phyloP scores from a whole-genome alignment of 2,888 invertebrate species.

The Volucella inanis region DNA sequence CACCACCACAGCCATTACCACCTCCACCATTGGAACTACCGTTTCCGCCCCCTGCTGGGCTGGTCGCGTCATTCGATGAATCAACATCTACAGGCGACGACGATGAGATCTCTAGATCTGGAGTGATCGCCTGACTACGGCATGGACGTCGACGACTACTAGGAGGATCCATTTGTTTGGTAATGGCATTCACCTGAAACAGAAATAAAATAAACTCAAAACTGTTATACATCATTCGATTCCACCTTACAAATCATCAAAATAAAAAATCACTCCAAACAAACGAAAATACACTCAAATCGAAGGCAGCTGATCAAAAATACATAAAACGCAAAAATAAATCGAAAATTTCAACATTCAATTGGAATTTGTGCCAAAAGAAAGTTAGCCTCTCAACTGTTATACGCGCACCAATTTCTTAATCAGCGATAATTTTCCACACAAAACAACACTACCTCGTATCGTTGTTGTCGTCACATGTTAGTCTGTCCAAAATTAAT shows the following conservation, averaged over 20 bases:
- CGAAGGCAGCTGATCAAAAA: constrained; percentile 51
- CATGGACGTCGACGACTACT: constrained; percentile 40
- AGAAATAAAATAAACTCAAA: constrained; percentile 24
- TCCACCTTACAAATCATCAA: background rate
- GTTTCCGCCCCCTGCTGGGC: background rate
- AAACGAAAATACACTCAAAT: constrained; percentile 55
- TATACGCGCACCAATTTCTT: constrained; percentile 55
- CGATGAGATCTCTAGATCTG: constrained; percentile 45
- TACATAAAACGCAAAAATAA: constrained; percentile 14
- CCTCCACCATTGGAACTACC: background rate
- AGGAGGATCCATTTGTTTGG: constrained; percentile 61
- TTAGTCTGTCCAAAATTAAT: background rate
- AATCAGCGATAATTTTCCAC: constrained; percentile 18
- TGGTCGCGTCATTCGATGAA: constrained; percentile 35
- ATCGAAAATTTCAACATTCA: constrained; percentile 16
- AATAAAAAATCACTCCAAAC: background rate
- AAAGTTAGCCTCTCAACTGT: constrained; percentile 69
- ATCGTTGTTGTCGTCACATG: background rate
- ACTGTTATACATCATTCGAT: constrained; percentile 54
- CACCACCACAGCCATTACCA: background rate
- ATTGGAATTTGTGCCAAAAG: constrained; percentile 40
- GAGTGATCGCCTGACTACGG: constrained; percentile 7
- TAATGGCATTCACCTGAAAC: constrained; percentile 51
- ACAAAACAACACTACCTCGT: constrained; percentile 13
- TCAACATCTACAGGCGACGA: constrained; percentile 46